A percentile compares a stretch with the other conserved stretches of the same genome.
These are phyloP conservation scores for Semicossyphus pulcher DNA, from an alignment of 2,113 vertebrate species.

Conservation along the genomic window DNA sequence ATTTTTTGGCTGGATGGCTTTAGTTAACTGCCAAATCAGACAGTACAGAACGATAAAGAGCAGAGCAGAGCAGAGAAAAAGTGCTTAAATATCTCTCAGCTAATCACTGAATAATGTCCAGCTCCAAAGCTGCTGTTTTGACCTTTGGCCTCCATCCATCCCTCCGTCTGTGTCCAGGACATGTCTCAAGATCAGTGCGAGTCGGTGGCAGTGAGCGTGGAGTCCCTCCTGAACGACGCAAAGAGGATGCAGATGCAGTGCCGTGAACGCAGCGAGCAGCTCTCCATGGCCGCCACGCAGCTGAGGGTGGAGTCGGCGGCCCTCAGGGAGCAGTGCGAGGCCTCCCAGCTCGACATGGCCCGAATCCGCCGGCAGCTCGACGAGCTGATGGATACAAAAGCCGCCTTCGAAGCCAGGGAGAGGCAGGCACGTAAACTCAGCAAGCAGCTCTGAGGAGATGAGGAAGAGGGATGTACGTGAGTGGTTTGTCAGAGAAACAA, in stretches of 20 bases:
- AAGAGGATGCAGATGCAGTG: slow-evolving; percentile 75
- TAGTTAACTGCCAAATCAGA: slow-evolving; percentile 11
- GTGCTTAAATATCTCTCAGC: not conserved
- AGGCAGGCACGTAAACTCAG: slow-evolving; percentile 77
- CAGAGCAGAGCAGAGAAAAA: not conserved
- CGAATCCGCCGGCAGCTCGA: slow-evolving; percentile 71
- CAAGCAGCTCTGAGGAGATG: slow-evolving; percentile 76
- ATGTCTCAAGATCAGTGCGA: slow-evolving; percentile 72
- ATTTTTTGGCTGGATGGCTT: slow-evolving; percentile 33
- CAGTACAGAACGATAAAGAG: not conserved
- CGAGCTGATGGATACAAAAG: slow-evolving; percentile 74
- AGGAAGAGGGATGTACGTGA: slow-evolving; percentile 15
- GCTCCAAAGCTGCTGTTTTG: not conserved
- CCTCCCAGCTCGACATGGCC: slow-evolving; percentile 78
- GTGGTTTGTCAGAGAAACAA: not conserved
- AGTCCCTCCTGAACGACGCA: slow-evolving; percentile 75
- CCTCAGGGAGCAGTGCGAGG: slow-evolving; percentile 75
- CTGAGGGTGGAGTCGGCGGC: slow-evolving; percentile 72
- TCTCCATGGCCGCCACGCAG: slow-evolving; percentile 64
- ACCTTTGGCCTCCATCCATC: not conserved
- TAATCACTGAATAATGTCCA: too few relatives aligned
- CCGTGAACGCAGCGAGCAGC: slow-evolving; percentile 68
- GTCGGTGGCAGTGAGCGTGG: slow-evolving; percentile 70
- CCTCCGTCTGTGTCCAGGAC: slow-evolving; percentile 38
- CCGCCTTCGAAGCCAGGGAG: slow-evolving; percentile 73